A percentile compares a stretch with the other conserved stretches of the same genome.
Evolutionary conservation across 2,888 invertebrate species (phyloP).

Genomic region (Lithosia quadra): DNA sequence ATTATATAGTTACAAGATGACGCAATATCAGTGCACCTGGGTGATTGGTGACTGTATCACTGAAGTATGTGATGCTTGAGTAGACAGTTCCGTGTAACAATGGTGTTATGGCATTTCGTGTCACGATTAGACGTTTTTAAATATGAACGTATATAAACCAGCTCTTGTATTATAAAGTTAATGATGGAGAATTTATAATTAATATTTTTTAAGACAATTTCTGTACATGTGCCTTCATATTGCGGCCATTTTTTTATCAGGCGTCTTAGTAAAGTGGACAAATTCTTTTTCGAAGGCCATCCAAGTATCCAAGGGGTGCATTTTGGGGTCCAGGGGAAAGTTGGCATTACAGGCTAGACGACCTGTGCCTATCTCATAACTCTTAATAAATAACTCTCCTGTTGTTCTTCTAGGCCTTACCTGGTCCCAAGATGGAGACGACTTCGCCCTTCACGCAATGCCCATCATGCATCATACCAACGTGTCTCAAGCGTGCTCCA

Average conservation of each 20-base stretch:
- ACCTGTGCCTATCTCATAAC: background rate
- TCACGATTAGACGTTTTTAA: background rate
- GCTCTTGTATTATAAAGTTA: background rate
- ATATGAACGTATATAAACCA: background rate
- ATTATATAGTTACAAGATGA: background rate
- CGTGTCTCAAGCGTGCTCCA: slow-evolving; percentile 86
- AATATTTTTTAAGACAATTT: background rate
- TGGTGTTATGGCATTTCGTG: slow-evolving; percentile 5
- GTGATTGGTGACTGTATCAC: background rate
- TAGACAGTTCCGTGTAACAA: background rate
- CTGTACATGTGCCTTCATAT: background rate
- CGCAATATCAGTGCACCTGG: background rate
- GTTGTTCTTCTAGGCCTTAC: slow-evolving; percentile 82
- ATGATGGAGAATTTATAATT: background rate
- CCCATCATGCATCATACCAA: slow-evolving; percentile 89
- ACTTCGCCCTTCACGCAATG: slow-evolving; percentile 89
- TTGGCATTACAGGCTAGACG: no score
- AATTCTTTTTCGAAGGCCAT: background rate
- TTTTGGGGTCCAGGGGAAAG: no score
- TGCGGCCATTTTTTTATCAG: background rate
- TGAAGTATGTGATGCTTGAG: slow-evolving; percentile 1
- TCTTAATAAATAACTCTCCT: background rate
- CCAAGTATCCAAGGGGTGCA: no score
- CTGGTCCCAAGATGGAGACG: slow-evolving; percentile 90
- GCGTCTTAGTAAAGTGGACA: background rate